Percentiles rank a stretch among this genome's conserved stretches.
Evolutionary conservation across 37 sponge, comb jelly and placozoan genomes (phyloP).

Genomic region (Haliclona indistincta): DNA sequence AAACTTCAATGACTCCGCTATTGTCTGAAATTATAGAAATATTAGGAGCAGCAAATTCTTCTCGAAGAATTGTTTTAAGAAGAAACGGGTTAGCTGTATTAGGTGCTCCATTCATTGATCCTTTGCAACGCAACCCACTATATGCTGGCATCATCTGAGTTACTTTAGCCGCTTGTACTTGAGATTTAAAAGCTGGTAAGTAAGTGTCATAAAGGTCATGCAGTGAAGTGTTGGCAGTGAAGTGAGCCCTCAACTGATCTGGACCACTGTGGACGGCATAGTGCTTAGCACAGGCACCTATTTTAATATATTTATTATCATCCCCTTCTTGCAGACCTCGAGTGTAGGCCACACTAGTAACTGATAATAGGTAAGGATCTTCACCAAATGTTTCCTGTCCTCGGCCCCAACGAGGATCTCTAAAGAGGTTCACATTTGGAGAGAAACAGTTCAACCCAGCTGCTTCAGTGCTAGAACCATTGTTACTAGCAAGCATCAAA

Average conservation of each 20-base stretch:
- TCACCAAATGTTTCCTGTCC: constrained; percentile 71
- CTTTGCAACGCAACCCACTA: constrained; percentile 44
- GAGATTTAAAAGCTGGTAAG: constrained; percentile 72
- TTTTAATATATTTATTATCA: constrained; percentile 49
- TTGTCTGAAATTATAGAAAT: constrained; percentile 77
- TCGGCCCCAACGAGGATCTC: constrained; percentile 79
- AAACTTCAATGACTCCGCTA: constrained; percentile 44
- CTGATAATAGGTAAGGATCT: constrained; percentile 64
- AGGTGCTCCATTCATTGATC: constrained; percentile 60
- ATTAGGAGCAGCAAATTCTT: constrained; percentile 60
- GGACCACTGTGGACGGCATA: constrained; percentile 78
- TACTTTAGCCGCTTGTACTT: constrained; percentile 60
- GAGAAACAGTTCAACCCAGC: constrained; percentile 85
- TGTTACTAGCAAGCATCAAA: constrained; percentile 39
- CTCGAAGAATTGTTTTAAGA: constrained; percentile 54
- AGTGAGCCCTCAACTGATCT: constrained; percentile 33
- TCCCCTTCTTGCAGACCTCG: constrained; percentile 60
- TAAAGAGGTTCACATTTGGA: constrained; percentile 77
- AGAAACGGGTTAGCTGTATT: constrained; percentile 73
- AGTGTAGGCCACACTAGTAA: constrained; percentile 54
- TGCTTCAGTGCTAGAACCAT: constrained; percentile 75
- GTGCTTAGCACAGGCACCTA: constrained; percentile 78
- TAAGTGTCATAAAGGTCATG: constrained; percentile 79
- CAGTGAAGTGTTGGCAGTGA: constrained; percentile 50
- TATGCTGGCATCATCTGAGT: constrained; percentile 81